phyloP scores from a whole-genome alignment of 2,888 invertebrate species.

The Molanna angustata region DNA sequence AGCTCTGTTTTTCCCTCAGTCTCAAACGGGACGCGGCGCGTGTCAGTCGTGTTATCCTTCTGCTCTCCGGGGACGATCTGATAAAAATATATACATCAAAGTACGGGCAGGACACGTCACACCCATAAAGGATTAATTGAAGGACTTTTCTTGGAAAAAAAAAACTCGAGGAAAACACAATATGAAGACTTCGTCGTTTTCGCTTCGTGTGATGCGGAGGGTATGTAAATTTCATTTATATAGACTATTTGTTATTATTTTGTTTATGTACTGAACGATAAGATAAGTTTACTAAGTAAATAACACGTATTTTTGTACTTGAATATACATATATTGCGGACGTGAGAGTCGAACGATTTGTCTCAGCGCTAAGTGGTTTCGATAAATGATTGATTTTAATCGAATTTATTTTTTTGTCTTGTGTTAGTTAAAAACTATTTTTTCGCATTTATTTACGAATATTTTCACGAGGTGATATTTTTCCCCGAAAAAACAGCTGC shows the following conservation, averaged over 20 bases:
- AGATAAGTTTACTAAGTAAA: too few relatives aligned
- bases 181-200: conserved; percentile 33
- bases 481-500: too few relatives aligned
- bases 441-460: too few relatives aligned
- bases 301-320: too few relatives aligned
- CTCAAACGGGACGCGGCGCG: conserved; percentile 18
- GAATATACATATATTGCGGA: too few relatives aligned
- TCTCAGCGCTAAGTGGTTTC: too few relatives aligned
- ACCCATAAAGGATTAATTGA: conserved; percentile 5
- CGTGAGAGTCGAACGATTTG: too few relatives aligned
- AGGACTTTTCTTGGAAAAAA: not conserved
- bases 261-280: too few relatives aligned
- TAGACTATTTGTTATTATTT: not conserved
- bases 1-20: conserved; percentile 9
- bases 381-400: too few relatives aligned
- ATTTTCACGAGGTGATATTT: too few relatives aligned
- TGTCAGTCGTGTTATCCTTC: conserved; percentile 3
- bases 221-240: conserved; percentile 22
- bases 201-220: conserved; percentile 32
- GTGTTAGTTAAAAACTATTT: too few relatives aligned
- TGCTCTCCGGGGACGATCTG: not conserved
- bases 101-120: conserved; percentile 1
- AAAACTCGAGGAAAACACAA: conserved; percentile 11
- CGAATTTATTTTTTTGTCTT: too few relatives aligned
- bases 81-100: not conserved